Conservation (phyloP, 2,797 vertebrate species). For the Ptychadena robeensis region DNA sequence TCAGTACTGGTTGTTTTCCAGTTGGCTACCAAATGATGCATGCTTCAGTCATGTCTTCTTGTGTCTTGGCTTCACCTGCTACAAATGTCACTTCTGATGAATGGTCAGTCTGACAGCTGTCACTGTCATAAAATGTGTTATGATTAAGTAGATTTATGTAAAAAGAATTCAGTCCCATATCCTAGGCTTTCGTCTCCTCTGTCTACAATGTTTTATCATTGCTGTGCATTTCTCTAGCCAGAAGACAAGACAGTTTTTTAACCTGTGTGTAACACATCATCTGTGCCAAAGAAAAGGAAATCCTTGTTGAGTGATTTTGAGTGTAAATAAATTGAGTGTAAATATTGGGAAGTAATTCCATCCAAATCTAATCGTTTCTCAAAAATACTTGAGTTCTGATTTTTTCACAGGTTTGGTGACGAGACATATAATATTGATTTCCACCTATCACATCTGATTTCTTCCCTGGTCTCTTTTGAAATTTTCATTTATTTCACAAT, state of each 20-base stretch:
- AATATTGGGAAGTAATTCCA: too few species aligned
- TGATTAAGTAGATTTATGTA: constrained; percentile 23
- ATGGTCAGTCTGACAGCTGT: constrained; percentile 41
- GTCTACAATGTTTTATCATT: not conserved
- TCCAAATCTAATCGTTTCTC: too few species aligned
- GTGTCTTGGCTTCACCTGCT: constrained; percentile 32
- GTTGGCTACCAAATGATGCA: constrained; percentile 17
- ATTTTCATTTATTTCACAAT: too few species aligned
- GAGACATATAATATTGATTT: not conserved
- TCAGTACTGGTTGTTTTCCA: constrained; percentile 16
- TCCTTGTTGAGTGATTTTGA: not conserved
- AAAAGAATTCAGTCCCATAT: not conserved
- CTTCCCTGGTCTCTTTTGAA: not conserved
- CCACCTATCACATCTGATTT: not conserved
- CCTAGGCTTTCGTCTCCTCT: not conserved
- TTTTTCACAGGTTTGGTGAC: too few species aligned
- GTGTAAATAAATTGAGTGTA: too few species aligned
- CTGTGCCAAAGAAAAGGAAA: not conserved
- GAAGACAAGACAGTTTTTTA: not conserved
- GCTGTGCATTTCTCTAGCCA: not conserved
- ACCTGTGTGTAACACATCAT: not conserved
- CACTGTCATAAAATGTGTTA: constrained; percentile 30
- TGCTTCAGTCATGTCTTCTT: constrained; percentile 34
- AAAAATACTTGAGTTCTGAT: too few species aligned
- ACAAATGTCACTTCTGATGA: constrained; percentile 28